Percentiles rank a stretch among this genome's conserved stretches.
Evolutionary conservation across 2,113 vertebrate genomes (phyloP).

Genomic region (Geococcyx californianus): DNA sequence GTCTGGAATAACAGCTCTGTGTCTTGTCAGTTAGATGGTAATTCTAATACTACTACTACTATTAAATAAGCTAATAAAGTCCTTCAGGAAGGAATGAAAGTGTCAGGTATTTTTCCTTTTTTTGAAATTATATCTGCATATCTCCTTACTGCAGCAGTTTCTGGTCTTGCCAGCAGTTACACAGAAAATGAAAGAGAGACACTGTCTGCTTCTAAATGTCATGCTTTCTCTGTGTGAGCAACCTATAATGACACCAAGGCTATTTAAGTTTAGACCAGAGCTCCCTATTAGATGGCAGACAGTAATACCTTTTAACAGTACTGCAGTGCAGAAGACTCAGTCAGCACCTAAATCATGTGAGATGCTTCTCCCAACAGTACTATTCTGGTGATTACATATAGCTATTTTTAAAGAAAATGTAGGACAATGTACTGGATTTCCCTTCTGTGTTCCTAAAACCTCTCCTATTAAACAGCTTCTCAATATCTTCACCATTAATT

Average conservation of each 20-base stretch:
- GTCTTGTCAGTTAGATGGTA: background rate
- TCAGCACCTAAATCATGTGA: background rate
- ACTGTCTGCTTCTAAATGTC: background rate
- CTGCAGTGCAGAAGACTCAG: background rate
- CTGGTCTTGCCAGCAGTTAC: background rate
- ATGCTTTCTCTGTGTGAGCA: background rate
- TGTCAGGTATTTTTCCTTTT: background rate
- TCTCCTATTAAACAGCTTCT: background rate
- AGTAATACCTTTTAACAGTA: background rate
- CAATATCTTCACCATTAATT: background rate
- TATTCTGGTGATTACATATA: background rate
- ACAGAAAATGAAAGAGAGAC: background rate
- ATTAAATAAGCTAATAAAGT: background rate
- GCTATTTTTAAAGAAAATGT: constrained; percentile 14
- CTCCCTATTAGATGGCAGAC: background rate
- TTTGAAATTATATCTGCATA: background rate
- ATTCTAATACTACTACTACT: too few species aligned
- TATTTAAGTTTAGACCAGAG: background rate
- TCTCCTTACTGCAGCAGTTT: background rate
- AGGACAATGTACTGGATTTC: background rate
- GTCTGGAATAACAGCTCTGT: background rate
- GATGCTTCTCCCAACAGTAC: background rate
- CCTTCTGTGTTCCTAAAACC: background rate
- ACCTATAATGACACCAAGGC: background rate
- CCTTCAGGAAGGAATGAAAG: background rate